Evolutionary conservation across 2,888 invertebrate genomes (phyloP), one percentile per base, ranked within the genome.

Genomic region (Tethea ocularis): DNA sequence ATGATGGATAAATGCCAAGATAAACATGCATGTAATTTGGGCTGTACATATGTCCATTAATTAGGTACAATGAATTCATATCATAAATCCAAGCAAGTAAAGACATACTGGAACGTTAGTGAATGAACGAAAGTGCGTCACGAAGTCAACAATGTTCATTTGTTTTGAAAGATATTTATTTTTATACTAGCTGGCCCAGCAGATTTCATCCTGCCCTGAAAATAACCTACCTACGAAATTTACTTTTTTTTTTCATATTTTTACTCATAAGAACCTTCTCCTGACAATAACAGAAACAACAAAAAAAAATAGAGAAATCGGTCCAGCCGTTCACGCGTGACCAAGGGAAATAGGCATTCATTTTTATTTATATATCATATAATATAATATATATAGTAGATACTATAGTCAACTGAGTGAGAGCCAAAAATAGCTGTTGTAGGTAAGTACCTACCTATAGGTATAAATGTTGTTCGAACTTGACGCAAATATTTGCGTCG

Each of bases 21-120:
- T n/a, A 38, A 38, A 38, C n/a, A 38, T 38, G 38, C 1, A 38
- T n/a, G n/a, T 38, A 7, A 38, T 38, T 6, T 38, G 38, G 4
- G 15, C 6, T 38, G 15, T n/a, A n/a, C n/a, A n/a, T 38, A 0
- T n/a, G 15, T n/a, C n/a, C 38, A 38, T 38, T 38, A 15, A n/a
- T 38, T 38, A n/a, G n/a, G n/a, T n/a, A 38, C 38, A 38, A 38
- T 33, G n/a, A 38, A 38, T n/a, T n/a, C n/a, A n/a, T 38, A 5
- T n/a, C 38, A 38, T 38, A 38, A n/a, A 38, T 38, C 38, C n/a
- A 38, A 38, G 38, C 38, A 38, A 38, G 38, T 38, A 38, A 38
- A 38, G 38, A 38, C 51, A 26, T 55, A 38, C 20, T 33, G 13
- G 38, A n/a, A n/a, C 5, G n/a, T 5, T n/a, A 38, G 38, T 38